Base-by-base conservation (phyloP, 2,888 invertebrate genomes). In the Nemapogon koenigi region DNA sequence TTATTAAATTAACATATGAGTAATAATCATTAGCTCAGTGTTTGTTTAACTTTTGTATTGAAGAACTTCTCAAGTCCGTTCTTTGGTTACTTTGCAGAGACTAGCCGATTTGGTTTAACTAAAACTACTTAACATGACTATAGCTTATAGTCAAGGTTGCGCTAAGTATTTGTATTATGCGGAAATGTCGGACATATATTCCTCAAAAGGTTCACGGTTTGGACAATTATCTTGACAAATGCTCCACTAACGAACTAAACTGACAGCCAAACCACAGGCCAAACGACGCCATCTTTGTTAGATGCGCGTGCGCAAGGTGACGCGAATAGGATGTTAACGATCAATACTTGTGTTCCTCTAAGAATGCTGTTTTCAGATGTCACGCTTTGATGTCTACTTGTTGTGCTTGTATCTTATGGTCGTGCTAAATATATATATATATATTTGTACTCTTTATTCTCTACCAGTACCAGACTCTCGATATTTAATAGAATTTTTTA, bases 181-280 rank as follows among this genome's bases (percentile, higher is more conserved):
- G 65, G 63, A 70, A 67, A 64, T 54, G 60, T 65, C 63, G 56
- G 52, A 55, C 55, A 60, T 65, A 63, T 56, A 52, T 55, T 52
- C 55, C 54, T 57, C 53, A 60, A 67, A 65, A 59, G 62, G 62
- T 50, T 52, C 43, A 47, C n/a, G 4, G 57, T 61, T 60, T 56
- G 53, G 58, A 62, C 67, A 68, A 70, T 70, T 70, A 68, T 68
- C 64, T 66, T 68, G 66, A 71, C 71, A 70, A 73, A 73, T 71
- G 64, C 60, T 59, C 55, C 46, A 53, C 69, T 72, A 72, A 70
- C 65, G 71, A 71, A 69, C 59, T 48, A 45, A 44, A 47, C 50
- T 58, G 60, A 59, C 59, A 53, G 49, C 28, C 11, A 22, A 22
- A 22, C 28, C 15, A 15, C 13, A 13, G 15, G 28, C 4, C 13